phyloP scores from a whole-genome alignment of 1,140 invertebrate genomes.

The Tachypleus tridentatus region DNA sequence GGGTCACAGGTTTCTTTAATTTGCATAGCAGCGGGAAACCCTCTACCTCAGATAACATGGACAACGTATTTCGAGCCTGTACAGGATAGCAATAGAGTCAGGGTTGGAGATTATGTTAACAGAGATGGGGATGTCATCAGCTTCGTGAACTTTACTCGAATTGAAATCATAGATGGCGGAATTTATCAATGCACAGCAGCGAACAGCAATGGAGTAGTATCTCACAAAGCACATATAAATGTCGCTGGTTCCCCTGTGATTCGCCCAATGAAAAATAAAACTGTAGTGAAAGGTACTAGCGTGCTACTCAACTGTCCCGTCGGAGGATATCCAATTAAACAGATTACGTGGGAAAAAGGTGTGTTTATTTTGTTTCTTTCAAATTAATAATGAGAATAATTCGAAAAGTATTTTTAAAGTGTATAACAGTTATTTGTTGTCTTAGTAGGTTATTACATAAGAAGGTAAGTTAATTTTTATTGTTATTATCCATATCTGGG shows the following conservation, averaged over 20 bases:
- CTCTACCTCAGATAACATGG: slow-evolving; percentile 88
- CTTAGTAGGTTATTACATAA: too few species aligned
- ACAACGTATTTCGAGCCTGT: slow-evolving; percentile 55
- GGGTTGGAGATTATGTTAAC: slow-evolving; percentile 24
- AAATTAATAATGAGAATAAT: too few species aligned
- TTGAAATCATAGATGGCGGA: slow-evolving; percentile 32
- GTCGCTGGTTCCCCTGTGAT: slow-evolving; percentile 33
- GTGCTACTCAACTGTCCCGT: slow-evolving; percentile 15
- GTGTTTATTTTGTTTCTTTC: not conserved
- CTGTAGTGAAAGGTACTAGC: slow-evolving; percentile 10
- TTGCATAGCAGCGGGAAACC: slow-evolving; percentile 73
- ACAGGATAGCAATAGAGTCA: slow-evolving; percentile 17
- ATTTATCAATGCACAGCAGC: slow-evolving; percentile 32
- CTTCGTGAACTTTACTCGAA: slow-evolving; percentile 65
- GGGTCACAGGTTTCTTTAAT: slow-evolving; percentile 70
- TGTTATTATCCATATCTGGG: too few species aligned
- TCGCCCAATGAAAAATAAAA: slow-evolving; percentile 24
- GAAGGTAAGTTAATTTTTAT: too few species aligned
- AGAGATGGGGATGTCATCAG: slow-evolving; percentile 54
- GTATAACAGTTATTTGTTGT: too few species aligned
- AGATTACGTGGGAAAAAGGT: slow-evolving; percentile 18
- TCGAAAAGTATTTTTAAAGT: too few species aligned
- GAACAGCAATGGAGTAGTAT: slow-evolving; percentile 31
- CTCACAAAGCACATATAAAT: slow-evolving; percentile 24
- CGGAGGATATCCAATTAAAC: slow-evolving; percentile 14